Base-by-base conservation (phyloP, 2,888 invertebrate species). In the Oscheius sp. region DNA sequence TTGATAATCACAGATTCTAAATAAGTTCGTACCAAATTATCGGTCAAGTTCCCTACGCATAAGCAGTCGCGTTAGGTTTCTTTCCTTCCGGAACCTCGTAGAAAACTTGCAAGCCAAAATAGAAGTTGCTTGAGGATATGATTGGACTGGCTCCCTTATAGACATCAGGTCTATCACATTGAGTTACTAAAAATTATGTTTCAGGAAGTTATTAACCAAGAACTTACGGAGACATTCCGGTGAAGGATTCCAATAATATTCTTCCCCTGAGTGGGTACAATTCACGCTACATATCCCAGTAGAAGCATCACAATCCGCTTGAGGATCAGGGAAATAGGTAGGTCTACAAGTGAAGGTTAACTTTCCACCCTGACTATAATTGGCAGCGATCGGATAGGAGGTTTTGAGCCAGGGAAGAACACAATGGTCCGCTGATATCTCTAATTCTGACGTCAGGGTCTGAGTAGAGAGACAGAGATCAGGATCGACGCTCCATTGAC, bases 401-500 rank as follows among this genome's bases (percentile, higher is more conserved):
- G n/a, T n/a, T 10, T 33, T 29, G 33, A 60, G 32, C 11, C 11
- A 47, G 48, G 21, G 21, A 10, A 63, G 21, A 11, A 47, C 4
- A 63, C 63, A 63, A 48, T 47, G 48, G 21, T 33, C 32, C 11
- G 47, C 9, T 11, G 47, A 48, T 5, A 3, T 47, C 5, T 48
- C 29, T 4, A 11, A 42, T 7, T 42, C 4, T 42, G 42, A 42
- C 7, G 3, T 3, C 4, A 42, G n/a, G 21, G 42, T 10, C 0
- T 2, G 5, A 29, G 47, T 7, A 63, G 29, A 13, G 9, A 68
- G 21, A 13, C 68, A 68, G 11, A 55, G 29, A 2, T 51, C 51
- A 11, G 68, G 68, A 13, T 11, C 13, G 11, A 68, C 42, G 42
- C 53, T 51, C 68, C 68, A 68, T 2, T 10, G n/a, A 13, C 68